Percentiles rank a stretch among this genome's conserved stretches.
Conservation (phyloP, 2,797 vertebrate genomes). For the Glyptemys insculpta region DNA sequence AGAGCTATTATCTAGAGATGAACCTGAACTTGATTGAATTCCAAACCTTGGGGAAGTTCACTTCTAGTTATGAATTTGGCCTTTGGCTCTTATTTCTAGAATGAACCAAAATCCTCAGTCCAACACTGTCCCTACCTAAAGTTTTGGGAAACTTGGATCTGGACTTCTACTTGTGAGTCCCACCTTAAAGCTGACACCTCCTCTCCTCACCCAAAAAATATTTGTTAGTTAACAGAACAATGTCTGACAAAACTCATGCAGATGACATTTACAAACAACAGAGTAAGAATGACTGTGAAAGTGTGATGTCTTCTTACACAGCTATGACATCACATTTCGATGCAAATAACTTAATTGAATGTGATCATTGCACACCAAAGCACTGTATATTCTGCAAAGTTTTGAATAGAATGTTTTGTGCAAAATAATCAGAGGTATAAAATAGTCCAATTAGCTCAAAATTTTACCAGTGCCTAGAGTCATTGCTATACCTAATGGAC, state of each 20-base stretch:
- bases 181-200: constrained; percentile 1
- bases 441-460: background rate
- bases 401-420: constrained; percentile 47
- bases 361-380: constrained; percentile 12
- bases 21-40: background rate
- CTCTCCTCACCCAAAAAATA: background rate
- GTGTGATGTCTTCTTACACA: constrained; percentile 30
- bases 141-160: background rate
- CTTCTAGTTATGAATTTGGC: background rate
- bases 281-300: background rate
- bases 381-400: background rate
- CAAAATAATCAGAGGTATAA: constrained; percentile 29
- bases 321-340: constrained; percentile 37
- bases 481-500: background rate
- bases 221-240: constrained; percentile 1
- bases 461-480: background rate
- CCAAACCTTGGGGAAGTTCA: background rate
- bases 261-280: constrained; percentile 31
- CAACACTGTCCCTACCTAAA: background rate
- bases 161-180: constrained; percentile 15
- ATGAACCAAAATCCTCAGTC: background rate
- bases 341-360: constrained; percentile 38
- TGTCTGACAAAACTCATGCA: constrained; percentile 39
- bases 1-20: background rate
- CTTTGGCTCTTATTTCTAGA: background rate